These are phyloP conservation scores for Pseudomyrmex gracilis DNA, from an alignment of 1,140 invertebrate genomes.

Conservation along the genomic window DNA sequence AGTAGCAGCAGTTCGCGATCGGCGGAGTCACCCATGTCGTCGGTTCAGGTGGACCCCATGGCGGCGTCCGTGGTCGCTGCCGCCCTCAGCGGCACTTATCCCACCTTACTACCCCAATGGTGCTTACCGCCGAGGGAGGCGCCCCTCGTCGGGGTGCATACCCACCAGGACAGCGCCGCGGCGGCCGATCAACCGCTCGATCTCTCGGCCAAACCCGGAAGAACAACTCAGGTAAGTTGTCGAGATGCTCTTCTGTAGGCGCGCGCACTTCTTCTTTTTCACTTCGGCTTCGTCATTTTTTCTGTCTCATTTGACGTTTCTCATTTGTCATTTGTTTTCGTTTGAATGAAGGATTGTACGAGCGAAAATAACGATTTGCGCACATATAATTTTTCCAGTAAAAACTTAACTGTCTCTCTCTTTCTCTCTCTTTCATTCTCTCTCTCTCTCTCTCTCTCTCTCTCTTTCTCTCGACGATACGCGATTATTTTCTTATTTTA, in stretches of 20 bases:
- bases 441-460: too few relatives aligned
- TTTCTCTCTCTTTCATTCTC: too few relatives aligned
- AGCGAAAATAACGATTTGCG: not conserved
- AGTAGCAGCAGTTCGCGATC: conserved; percentile 85
- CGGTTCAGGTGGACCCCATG: conserved; percentile 86
- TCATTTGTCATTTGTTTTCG: not conserved
- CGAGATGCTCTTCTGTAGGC: not conserved
- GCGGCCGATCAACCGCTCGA: conserved; percentile 91
- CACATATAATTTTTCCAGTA: too few relatives aligned
- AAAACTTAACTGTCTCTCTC: too few relatives aligned
- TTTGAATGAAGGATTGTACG: conserved; percentile 11
- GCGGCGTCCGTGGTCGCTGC: conserved; percentile 88
- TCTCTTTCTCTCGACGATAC: conserved; percentile 2
- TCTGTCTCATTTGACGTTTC: conserved; percentile 33
- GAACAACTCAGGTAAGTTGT: conserved; percentile 81
- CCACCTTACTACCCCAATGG: conserved; percentile 86
- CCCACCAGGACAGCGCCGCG: conserved; percentile 83
- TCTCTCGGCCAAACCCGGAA: conserved; percentile 90
- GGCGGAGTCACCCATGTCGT: conserved; percentile 84
- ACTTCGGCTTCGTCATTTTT: not conserved
- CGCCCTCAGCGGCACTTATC: conserved; percentile 87
- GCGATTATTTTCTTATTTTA: not conserved
- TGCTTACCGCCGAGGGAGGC: conserved; percentile 85
- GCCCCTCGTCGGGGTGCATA: conserved; percentile 84
- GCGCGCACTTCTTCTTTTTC: not conserved